A percentile compares a stretch with the other conserved stretches of the same genome.
Evolutionary conservation across 2,888 invertebrate genomes (phyloP).

Genomic region (Acronicta leporina): DNA sequence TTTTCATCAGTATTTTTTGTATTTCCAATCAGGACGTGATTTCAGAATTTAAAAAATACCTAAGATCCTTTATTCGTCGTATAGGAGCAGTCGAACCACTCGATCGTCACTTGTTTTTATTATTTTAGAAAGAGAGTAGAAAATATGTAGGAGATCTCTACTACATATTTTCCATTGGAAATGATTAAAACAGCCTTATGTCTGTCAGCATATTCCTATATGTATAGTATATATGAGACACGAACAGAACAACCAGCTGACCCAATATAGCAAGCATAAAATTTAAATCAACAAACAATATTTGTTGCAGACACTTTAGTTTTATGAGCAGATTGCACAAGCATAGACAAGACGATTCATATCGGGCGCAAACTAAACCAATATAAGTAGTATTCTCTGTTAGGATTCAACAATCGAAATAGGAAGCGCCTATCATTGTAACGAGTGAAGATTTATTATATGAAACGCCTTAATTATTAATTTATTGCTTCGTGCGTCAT

Average conservation of each 20-base stretch:
- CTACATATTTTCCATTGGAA: neutral
- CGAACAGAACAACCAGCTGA: constrained; percentile 2
- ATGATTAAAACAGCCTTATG: neutral
- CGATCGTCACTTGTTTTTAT: neutral
- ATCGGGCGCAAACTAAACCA: constrained; percentile 40
- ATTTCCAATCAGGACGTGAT: too few relatives aligned
- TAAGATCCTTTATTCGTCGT: too few relatives aligned
- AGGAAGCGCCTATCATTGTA: constrained; percentile 28
- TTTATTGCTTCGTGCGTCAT: constrained; percentile 15
- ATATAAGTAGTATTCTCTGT: constrained; percentile 3
- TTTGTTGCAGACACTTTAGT: constrained; percentile 23
- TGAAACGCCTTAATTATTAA: constrained; percentile 17
- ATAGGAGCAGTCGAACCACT: too few relatives aligned
- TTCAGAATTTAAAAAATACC: too few relatives aligned
- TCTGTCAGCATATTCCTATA: neutral
- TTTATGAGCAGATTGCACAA: constrained; percentile 18
- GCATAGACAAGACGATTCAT: constrained; percentile 26
- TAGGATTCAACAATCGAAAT: constrained; percentile 18
- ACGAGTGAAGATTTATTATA: constrained; percentile 26
- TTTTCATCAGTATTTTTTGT: too few relatives aligned
- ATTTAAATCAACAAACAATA: constrained; percentile 26
- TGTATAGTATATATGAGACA: constrained; percentile 1
- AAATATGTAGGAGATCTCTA: too few relatives aligned
- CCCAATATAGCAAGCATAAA: constrained; percentile 19
- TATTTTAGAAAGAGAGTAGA: neutral